A percentile compares a stretch with the other conserved stretches of the same genome.
These are phyloP conservation scores for Hydrophis major DNA, from an alignment of 2,797 vertebrate genomes.

Conservation along the genomic window DNA sequence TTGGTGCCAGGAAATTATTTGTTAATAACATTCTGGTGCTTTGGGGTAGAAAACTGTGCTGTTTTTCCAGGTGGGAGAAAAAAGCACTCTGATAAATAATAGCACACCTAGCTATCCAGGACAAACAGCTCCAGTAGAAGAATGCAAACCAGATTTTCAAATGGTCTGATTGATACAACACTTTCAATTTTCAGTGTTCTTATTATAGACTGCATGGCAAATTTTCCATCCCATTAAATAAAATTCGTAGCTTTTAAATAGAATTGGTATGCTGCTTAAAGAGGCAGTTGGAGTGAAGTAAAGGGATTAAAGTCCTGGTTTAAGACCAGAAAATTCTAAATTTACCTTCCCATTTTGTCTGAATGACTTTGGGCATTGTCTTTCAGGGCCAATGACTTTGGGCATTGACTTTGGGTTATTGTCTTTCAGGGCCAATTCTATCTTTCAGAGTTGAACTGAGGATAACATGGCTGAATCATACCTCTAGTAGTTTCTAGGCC, in stretches of 20 bases:
- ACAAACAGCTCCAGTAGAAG: background rate
- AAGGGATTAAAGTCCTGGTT: background rate
- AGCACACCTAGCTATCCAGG: background rate
- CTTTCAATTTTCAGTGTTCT: background rate
- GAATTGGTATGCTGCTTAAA: background rate
- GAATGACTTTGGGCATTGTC: background rate
- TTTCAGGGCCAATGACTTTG: background rate
- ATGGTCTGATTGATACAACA: background rate
- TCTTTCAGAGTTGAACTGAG: background rate
- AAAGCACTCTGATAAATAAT: background rate
- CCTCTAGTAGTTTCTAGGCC: background rate
- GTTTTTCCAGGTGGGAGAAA: background rate
- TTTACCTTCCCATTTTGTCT: background rate
- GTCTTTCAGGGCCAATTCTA: background rate
- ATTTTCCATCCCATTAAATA: background rate
- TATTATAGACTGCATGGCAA: background rate
- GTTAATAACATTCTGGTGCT: background rate
- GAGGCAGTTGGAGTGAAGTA: background rate
- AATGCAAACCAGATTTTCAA: background rate
- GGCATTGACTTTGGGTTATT: background rate
- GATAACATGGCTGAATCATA: background rate
- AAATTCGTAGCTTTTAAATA: background rate
- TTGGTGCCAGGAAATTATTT: background rate
- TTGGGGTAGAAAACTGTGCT: background rate
- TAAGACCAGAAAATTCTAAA: background rate